A percentile compares a stretch with the other conserved stretches of the same genome.
phyloP scores from a whole-genome alignment of 2,113 vertebrate genomes.

The Daphoenositta chrysoptera region DNA sequence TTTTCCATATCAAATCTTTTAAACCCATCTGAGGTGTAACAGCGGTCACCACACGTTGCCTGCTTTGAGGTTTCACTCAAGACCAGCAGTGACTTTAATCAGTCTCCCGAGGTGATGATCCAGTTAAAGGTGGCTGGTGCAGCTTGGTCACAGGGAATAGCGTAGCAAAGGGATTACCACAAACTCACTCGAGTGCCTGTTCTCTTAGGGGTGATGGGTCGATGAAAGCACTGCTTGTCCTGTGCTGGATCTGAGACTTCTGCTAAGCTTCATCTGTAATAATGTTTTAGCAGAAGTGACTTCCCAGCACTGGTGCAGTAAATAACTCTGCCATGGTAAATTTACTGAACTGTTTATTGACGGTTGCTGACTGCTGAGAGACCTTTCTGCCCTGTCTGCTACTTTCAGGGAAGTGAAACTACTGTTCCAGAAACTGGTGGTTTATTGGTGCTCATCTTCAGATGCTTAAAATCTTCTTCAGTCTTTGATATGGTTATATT shows the following conservation, averaged over 20 bases:
- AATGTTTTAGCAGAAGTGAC: background rate
- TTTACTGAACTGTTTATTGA: background rate
- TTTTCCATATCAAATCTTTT: background rate
- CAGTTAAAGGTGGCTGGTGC: background rate
- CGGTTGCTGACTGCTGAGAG: background rate
- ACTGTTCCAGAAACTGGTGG: background rate
- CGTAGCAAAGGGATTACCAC: background rate
- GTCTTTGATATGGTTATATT: background rate
- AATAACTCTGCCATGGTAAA: background rate
- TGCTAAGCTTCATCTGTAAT: background rate
- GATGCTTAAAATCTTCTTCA: background rate
- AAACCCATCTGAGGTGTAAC: background rate
- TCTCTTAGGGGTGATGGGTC: background rate
- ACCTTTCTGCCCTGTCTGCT: background rate
- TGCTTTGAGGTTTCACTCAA: background rate
- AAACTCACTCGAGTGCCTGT: background rate
- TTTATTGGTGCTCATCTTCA: background rate
- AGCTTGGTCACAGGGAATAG: background rate
- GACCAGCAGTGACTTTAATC: background rate
- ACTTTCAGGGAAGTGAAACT: background rate
- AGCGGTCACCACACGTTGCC: rapidly evolving
- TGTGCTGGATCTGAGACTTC: background rate
- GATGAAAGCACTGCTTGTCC: rapidly evolving
- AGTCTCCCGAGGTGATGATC: rapidly evolving
- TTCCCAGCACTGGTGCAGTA: background rate